Evolutionary conservation across 1,140 invertebrate genomes (phyloP).

Genomic region (Drosophila novamexicana): DNA sequence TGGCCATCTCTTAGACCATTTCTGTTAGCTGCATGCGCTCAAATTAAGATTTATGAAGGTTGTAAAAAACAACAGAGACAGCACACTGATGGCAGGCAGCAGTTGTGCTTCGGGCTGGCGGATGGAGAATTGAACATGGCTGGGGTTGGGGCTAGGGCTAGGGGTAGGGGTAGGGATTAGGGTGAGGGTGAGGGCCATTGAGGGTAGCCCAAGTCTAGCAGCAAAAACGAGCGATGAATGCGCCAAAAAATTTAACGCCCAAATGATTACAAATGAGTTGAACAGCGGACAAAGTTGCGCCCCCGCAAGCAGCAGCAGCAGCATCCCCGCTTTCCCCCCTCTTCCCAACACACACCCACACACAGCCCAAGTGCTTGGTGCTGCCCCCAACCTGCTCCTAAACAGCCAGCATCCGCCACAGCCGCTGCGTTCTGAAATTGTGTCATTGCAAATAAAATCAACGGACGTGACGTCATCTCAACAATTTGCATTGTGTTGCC

Average conservation of each 20-base stretch:
- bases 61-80: constrained; percentile 80
- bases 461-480: constrained; percentile 48
- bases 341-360: not conserved
- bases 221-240: constrained; percentile 60
- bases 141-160: too few species aligned
- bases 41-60: constrained; percentile 81
- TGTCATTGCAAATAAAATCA: constrained; percentile 55
- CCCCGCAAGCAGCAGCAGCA: constrained; percentile 10
- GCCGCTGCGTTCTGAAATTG: constrained; percentile 39
- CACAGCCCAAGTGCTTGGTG: not conserved
- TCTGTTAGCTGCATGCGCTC: constrained; percentile 66
- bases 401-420: not conserved
- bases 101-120: too few species aligned
- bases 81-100: constrained; percentile 13
- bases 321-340: not conserved
- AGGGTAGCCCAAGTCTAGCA: constrained; percentile 2
- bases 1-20: constrained; percentile 29
- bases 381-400: not conserved
- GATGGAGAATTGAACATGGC: too few species aligned
- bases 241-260: constrained; percentile 77
- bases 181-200: not conserved
- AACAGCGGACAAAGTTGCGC: constrained; percentile 44
- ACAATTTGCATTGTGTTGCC: constrained; percentile 45
- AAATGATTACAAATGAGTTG: constrained; percentile 79
- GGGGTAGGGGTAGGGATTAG: too few species aligned